Evolutionary conservation across 1,140 invertebrate genomes (phyloP), one percentile per base, ranked within the genome.

Genomic region (Drosophila varians): DNA sequence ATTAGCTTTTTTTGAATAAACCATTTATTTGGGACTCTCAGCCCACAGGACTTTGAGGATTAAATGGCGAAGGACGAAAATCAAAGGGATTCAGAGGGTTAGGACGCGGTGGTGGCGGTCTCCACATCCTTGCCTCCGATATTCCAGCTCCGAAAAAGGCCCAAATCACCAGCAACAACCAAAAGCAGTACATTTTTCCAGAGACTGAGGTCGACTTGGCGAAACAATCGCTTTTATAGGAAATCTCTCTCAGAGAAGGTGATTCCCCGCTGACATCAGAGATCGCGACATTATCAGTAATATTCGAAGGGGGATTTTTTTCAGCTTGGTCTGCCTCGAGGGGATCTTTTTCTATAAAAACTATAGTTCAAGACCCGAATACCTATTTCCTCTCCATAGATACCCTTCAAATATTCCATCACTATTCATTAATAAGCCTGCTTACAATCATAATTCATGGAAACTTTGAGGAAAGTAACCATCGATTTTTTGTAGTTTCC

Each of bases 401-500:
- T 4, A 11, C 3, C 2, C 11, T 31, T 31, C 28, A 26, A 26
- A 26, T 7, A 1, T 26, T 26, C 7, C 11, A 31, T 31, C 28
- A 11, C 11, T 31, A 11, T 31, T 31, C 11, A 46, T 62, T 46
- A 62, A 43, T 21, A 40, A 36, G 54, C 28, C 26, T 25, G 40
- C 36, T 38, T n/a, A 25, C 21, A 38, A 60, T 36, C 47, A 36
- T 38, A 38, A 5, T 38, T 38, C 12, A 38, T 12, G 36, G 16
- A 38, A 28, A 14, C 16, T 42, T 42, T 16, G 1, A 9, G 14
- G 7, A 18, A 31, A 31, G 8, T 25, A 38, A n/a, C 42, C 14
- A 64, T 64, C 56, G 60, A 64, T 64, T 64, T 48, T 16, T 16
- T 23, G 28, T 28, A 38, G 56, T 21, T 47, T n/a, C 42, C 19